Conservation (phyloP, 2,888 invertebrate species). For the Caenorhabditis wallacei region DNA sequence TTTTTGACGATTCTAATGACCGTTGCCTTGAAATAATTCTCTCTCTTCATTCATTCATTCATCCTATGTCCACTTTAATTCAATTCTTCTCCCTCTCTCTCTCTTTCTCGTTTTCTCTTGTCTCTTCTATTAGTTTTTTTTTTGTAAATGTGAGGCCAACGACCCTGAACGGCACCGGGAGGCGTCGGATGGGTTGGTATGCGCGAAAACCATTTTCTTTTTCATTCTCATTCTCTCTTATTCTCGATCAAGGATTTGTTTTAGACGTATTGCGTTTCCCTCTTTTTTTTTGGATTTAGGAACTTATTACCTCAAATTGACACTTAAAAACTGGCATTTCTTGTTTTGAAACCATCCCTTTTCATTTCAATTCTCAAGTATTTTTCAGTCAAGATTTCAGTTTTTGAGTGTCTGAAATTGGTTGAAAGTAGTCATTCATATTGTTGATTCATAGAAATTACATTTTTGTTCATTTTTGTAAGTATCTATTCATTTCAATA, state of each 20-base stretch:
- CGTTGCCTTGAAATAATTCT: conserved; percentile 47
- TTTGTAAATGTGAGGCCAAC: conserved; percentile 40
- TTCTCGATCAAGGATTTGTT: conserved; percentile 34
- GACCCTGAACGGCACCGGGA: conserved; percentile 49
- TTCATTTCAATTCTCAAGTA: background rate
- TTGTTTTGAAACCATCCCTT: background rate
- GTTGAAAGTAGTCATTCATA: background rate
- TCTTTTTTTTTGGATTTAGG: conserved; percentile 13
- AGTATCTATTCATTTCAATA: too few species aligned
- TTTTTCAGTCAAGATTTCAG: background rate
- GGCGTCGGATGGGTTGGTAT: conserved; percentile 29
- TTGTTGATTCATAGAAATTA: too few species aligned
- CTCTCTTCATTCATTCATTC: too few species aligned
- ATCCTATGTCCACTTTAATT: conserved; percentile 45
- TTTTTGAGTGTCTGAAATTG: background rate
- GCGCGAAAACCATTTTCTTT: conserved; percentile 45
- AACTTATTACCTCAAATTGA: background rate
- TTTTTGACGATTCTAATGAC: conserved; percentile 35
- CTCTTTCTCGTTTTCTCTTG: conserved; percentile 20
- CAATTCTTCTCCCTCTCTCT: too few species aligned
- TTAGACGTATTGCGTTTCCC: conserved; percentile 9
- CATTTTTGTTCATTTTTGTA: too few species aligned
- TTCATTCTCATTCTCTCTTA: conserved; percentile 28
- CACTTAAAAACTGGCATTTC: conserved; percentile 1
- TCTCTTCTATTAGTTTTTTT: conserved; percentile 21